Evolutionary conservation across 2,113 vertebrate species (phyloP).

Genomic region (Apodemus sylvaticus): DNA sequence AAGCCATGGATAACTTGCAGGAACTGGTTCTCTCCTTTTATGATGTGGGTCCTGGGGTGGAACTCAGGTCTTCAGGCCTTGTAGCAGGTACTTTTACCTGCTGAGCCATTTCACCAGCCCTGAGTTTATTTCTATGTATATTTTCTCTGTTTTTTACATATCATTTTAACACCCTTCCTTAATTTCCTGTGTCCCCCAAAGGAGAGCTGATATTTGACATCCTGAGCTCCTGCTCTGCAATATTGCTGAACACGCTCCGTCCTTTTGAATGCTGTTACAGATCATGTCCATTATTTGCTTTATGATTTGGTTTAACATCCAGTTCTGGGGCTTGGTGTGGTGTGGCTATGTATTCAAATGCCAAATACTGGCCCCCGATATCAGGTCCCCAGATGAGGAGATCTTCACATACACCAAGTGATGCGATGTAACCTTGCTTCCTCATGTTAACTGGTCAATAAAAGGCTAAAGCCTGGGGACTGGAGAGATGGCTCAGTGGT

Average conservation of each 20-base stretch:
- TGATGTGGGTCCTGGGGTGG: not conserved
- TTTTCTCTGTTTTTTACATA: not conserved
- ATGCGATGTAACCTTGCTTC: no score
- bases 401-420: no score
- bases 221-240: not conserved
- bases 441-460: no score
- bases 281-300: not conserved
- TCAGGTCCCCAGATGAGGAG: no score
- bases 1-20: not conserved
- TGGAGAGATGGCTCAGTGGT: no score
- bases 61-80: not conserved
- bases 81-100: not conserved
- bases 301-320: not conserved
- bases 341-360: no score
- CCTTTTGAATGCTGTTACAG: not conserved
- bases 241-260: no score
- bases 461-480: no score
- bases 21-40: not conserved
- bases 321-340: not conserved
- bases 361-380: no score
- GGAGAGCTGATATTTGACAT: not conserved
- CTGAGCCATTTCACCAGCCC: not conserved
- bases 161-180: not conserved
- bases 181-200: not conserved
- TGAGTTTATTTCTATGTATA: accelerated